Conservation (phyloP, 2,113 vertebrate species). For the Pardalotus punctatus region DNA sequence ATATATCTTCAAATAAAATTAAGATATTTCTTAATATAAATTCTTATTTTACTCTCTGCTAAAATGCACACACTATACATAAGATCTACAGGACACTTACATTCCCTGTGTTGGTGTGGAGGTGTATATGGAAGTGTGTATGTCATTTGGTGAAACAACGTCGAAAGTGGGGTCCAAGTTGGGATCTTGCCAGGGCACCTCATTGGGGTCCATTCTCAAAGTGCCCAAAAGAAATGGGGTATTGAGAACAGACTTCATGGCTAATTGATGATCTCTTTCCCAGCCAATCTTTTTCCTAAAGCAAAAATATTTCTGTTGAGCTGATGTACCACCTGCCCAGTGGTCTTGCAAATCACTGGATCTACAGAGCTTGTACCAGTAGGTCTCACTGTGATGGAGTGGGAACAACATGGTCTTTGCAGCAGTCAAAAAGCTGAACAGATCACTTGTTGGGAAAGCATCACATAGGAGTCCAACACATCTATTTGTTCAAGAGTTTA, state of each 20-base stretch:
- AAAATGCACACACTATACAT: background rate
- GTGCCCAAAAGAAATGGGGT: background rate
- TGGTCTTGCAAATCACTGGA: background rate
- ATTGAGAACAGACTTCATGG: background rate
- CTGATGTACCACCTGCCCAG: background rate
- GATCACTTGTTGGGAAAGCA: background rate
- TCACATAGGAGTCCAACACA: background rate
- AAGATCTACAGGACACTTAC: background rate
- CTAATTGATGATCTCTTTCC: background rate
- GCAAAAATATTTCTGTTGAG: background rate
- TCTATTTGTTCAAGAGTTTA: background rate
- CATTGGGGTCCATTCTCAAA: background rate
- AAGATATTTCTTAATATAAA: background rate
- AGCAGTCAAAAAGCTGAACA: background rate
- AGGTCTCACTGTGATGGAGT: background rate
- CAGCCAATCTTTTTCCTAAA: background rate
- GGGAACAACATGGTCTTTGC: background rate
- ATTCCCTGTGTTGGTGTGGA: background rate
- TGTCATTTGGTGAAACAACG: background rate
- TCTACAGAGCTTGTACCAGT: rapidly evolving
- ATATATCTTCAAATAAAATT: background rate
- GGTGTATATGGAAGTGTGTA: background rate
- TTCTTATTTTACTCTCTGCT: background rate
- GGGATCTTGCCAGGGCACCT: background rate
- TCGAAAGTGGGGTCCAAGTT: background rate